Base-by-base conservation (phyloP, 2,113 vertebrate genomes). In the Oplegnathus fasciatus region DNA sequence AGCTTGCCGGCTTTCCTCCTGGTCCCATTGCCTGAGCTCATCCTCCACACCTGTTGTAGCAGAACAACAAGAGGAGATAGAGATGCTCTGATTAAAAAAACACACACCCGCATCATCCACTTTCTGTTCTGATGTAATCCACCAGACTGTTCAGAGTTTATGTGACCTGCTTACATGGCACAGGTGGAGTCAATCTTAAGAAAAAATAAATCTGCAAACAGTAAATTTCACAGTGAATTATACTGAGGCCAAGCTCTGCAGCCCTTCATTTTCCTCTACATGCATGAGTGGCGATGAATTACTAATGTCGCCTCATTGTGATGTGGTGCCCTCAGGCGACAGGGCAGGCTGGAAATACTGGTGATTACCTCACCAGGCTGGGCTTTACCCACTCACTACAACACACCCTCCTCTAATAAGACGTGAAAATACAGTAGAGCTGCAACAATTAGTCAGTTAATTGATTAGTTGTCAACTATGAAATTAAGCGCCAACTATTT, bases 11-110 rank as follows among this genome's bases (percentile, higher is more conserved):
- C 62, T 75, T 96, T 97, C 91, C 94, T 94, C 80, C 84, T 93
- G 22, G 83, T 30, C 58, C 91, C 92, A 28, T 80, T 96, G 72
- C 86, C 93, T 65, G 94, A 94, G 90, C 81, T 97, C 97, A 98
- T 98, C 92, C 88, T 98, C 84, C 61, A 24, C 18, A 62, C 71
- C 14, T 87, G 69, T 60, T 73, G 71, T 42, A 26, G 7, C 1
- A 60, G 14, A 72, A 46, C 58, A 74, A 75, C 26, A 76, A 28
- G 0, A 83, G 37, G 22, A 64, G 28, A 72, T 65, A 71, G 34
- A 85, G 24, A 42, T 40, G 3, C 18, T 44, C 46, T 17, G 52
- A 73, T 67, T 28, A 44, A 44, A 44, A 44, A 11, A 44, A 44
- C 57, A 60, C 10, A 37, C 5, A 34, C 17, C n/a, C 52, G n/a